phyloP scores from a whole-genome alignment of 2,797 vertebrate species.

The Taenioides sp. region DNA sequence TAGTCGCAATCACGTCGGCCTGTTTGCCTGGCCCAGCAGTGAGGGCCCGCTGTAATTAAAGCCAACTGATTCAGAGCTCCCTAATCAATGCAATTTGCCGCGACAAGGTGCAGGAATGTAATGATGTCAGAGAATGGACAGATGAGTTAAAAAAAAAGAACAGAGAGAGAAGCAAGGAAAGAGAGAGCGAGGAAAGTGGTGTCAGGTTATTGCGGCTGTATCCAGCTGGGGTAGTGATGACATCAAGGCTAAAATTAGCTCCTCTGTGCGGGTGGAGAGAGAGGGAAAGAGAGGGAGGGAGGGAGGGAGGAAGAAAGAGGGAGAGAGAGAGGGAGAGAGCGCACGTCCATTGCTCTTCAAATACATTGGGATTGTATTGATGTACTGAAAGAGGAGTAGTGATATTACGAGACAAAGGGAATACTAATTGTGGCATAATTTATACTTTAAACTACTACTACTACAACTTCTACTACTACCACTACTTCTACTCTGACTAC shows the following conservation, averaged over 20 bases:
- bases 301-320: background rate
- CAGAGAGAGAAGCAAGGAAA: constrained; percentile 27
- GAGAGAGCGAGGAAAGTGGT: constrained; percentile 15
- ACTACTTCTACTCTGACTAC: too few species aligned
- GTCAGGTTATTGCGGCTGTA: constrained; percentile 43
- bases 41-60: constrained; percentile 70
- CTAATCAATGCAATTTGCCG: constrained; percentile 74
- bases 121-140: constrained; percentile 62
- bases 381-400: background rate
- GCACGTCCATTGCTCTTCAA: background rate
- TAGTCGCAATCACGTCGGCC: constrained; percentile 59
- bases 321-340: background rate
- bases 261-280: constrained; percentile 10
- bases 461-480: too few species aligned
- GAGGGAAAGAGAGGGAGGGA: background rate
- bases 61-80: constrained; percentile 66
- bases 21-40: constrained; percentile 61
- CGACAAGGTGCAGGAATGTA: constrained; percentile 68
- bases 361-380: background rate
- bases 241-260: constrained; percentile 60
- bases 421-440: background rate
- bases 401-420: background rate
- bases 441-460: too few species aligned
- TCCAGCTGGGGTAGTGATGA: constrained; percentile 39
- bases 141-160: constrained; percentile 3